Base-by-base conservation (phyloP, 2,113 vertebrate genomes). In the Heptranchias perlo region DNA sequence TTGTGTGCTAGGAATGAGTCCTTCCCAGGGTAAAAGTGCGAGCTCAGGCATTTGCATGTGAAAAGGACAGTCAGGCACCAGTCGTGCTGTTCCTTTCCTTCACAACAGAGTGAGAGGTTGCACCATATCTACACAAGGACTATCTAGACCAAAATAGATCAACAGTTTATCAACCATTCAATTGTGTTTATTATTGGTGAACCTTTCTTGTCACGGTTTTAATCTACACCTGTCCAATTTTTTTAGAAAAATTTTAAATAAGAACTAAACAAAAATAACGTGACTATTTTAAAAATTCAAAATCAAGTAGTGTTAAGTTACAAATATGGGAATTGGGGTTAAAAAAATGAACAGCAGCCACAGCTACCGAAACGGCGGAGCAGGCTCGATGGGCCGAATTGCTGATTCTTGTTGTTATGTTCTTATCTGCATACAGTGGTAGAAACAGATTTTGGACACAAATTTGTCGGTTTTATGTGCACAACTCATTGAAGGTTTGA, bases 21-120 rank as follows among this genome's bases (percentile, higher is more conserved):
- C 58, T 93, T 64, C 58, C 58, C 89, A 93, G 89, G 16, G n/a
- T 93, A 25, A 54, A 14, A 58, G 2, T 52, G 18, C 84, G 23
- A 54, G 52, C 28, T 54, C 89, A 93, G 4, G 58, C 31, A 93
- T 93, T 93, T 93, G 89, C 89, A 93, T 93, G 35, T 93, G 89
- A 93, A 62, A 93, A 64, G n/a, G 54, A 62, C 35, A 18, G 31
- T 39, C 54, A 62, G 14, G 4, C n/a, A 62, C 16, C 89, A 39
- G 18, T 14, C 13, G 52, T 31, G 25, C 23, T 1, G 2, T 52
- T 31, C 28, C 54, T 91, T 61, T 92, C 4, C 54, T 92, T 10
- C 61, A 35, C n/a, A 58, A 92, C 58, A 58, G 35, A 11, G 6
- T 39, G 25, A 35, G 8, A 52, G 52, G 28, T 49, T 31, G 13